Base-by-base conservation (phyloP, 2,888 invertebrate species). In the Oligia latruncula region DNA sequence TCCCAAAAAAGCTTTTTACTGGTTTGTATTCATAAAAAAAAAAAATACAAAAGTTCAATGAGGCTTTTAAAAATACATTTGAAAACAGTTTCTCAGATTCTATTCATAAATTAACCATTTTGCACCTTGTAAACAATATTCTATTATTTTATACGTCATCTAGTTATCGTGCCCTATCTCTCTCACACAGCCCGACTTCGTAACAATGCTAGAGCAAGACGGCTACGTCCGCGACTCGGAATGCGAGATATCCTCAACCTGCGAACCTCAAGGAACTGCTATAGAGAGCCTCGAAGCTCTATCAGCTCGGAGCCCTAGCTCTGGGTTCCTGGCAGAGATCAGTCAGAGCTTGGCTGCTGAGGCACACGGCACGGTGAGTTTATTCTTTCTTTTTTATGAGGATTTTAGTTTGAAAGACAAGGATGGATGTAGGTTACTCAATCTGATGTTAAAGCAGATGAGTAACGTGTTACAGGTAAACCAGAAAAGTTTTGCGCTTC, bases 201-300 rank as follows among this genome's bases (percentile, higher is more conserved):
- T 95, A 2, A 92, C 95, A 0, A 91, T 97, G 93, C 88, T 97
- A 76, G 96, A 96, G 88, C 96, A 95, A 73, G 96, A 96, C 52
- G 93, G 92, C 80, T 96, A 96, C 43, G 95, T 95, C 0, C 93
- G 95, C 0, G 95, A 94, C 83, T 94, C 95, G 0, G 96, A 96
- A 85, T 96, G 96, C 71, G 96, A 96, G 88, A 96, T 97, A 81
- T 96, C 96, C 0, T 96, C 96, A 0, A 96, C 96, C 0, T 96
- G 96, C 68, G 93, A 95, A 78, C 90, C 93, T 0, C 94, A 93
- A 23, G 96, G 96, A 2, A 96, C 96, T 0, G 97, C 97, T 3
- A 97, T 97, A 35, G 97, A 97, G 90, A 97, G 95, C 35, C 92
- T 97, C 0, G 97, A 97, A 80, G 97, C 97, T 0, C 88, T 97